These are phyloP conservation scores for Catotricha subobsoleta DNA, from an alignment of 2,888 invertebrate species.

Conservation along the genomic window DNA sequence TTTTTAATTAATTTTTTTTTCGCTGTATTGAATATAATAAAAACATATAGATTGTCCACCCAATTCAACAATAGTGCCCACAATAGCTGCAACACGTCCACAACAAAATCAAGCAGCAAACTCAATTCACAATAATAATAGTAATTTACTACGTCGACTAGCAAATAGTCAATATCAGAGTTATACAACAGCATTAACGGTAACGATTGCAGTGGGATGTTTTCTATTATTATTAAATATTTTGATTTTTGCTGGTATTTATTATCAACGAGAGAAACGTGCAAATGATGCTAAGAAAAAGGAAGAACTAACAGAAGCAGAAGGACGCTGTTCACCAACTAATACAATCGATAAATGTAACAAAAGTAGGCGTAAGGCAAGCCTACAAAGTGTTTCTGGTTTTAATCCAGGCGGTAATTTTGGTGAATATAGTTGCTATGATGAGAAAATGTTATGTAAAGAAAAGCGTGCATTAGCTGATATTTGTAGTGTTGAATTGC, in stretches of 20 bases:
- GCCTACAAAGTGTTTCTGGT: slow-evolving; percentile 32
- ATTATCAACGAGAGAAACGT: slow-evolving; percentile 56
- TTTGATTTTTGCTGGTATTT: slow-evolving; percentile 75
- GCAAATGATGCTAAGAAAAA: slow-evolving; percentile 52
- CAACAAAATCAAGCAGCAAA: slow-evolving; percentile 14
- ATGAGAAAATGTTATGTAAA: slow-evolving; percentile 36
- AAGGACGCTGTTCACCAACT: slow-evolving; percentile 37
- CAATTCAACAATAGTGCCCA: slow-evolving; percentile 34
- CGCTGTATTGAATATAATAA: no score
- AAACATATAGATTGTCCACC: slow-evolving; percentile 43
- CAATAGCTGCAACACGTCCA: slow-evolving; percentile 20
- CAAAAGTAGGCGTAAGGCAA: slow-evolving; percentile 32
- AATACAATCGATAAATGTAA: slow-evolving; percentile 19
- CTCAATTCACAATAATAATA: slow-evolving; percentile 37
- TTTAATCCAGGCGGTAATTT: slow-evolving; percentile 22
- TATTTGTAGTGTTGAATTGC: slow-evolving; percentile 41
- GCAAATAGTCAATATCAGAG: slow-evolving; percentile 70
- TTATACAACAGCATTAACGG: slow-evolving; percentile 73
- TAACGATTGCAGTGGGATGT: slow-evolving; percentile 73
- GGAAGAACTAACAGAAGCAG: slow-evolving; percentile 56
- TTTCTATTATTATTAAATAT: slow-evolving; percentile 65
- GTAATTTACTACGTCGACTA: slow-evolving; percentile 52
- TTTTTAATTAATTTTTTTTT: no score
- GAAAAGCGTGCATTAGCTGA: slow-evolving; percentile 41
- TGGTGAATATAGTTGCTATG: slow-evolving; percentile 49